Conservation (phyloP, 53 echinoderm and acorn worm genomes). For the Luidia sarsii region DNA sequence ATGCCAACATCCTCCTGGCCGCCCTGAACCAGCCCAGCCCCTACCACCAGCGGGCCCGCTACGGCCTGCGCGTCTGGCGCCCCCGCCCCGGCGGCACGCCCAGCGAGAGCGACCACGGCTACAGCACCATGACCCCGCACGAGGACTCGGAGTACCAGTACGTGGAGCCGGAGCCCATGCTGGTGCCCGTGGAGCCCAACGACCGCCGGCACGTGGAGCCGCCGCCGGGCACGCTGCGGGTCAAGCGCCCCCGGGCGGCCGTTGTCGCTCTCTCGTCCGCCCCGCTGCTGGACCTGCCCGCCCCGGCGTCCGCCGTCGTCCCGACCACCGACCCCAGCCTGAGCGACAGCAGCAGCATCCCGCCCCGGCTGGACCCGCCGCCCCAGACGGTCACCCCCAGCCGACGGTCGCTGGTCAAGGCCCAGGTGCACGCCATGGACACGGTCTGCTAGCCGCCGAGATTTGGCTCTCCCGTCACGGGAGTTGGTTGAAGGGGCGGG, state of each 20-base stretch:
- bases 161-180: constrained; percentile 88
- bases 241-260: constrained; percentile 42
- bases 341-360: constrained; percentile 4
- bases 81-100: constrained; percentile 77
- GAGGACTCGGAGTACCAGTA: constrained; percentile 99
- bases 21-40: constrained; percentile 94
- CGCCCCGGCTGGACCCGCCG: constrained; percentile 89
- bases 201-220: constrained; percentile 69
- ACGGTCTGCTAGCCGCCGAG: constrained; percentile 84
- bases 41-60: constrained; percentile 89
- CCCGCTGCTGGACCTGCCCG: constrained; percentile 32
- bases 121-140: constrained; percentile 99
- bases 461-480: no score
- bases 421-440: constrained; percentile 93
- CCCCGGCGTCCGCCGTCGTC: not conserved
- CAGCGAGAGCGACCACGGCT: constrained; percentile 97
- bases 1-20: constrained; percentile 93
- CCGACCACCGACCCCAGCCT: constrained; percentile 69
- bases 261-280: not conserved
- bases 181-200: constrained; percentile 72
- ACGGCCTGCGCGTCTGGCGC: constrained; percentile 92
- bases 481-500: no score
- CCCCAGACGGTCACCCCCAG: constrained; percentile 93
- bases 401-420: constrained; percentile 72
- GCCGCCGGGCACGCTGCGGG: constrained; percentile 63